A percentile compares a stretch with the other conserved stretches of the same genome.
Evolutionary conservation across 2,113 vertebrate genomes (phyloP).

Genomic region (Oostethus manadensis): DNA sequence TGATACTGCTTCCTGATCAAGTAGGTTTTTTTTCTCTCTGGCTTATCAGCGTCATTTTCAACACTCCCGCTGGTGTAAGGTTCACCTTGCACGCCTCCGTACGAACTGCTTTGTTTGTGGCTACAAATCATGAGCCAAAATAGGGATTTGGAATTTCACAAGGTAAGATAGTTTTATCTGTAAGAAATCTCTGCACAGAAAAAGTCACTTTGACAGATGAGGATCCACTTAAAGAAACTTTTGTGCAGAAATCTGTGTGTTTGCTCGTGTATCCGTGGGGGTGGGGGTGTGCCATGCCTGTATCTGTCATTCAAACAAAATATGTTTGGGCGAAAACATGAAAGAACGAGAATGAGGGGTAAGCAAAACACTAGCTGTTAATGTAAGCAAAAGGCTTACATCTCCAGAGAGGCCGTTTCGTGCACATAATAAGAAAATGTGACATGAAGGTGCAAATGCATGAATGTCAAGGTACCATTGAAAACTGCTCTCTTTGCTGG

Average conservation of each 20-base stretch:
- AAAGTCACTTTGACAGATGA: background rate
- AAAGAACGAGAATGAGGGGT: slow-evolving; percentile 12
- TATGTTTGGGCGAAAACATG: slow-evolving; percentile 10
- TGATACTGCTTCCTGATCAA: background rate
- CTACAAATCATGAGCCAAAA: background rate
- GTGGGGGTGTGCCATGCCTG: background rate
- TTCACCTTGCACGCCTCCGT: slow-evolving; percentile 19
- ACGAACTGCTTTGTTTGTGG: slow-evolving; percentile 1
- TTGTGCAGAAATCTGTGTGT: too few relatives aligned
- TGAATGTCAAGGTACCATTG: background rate
- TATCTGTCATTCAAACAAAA: background rate
- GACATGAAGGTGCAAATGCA: too few relatives aligned
- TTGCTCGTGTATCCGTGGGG: too few relatives aligned
- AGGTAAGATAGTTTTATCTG: slow-evolving; percentile 38
- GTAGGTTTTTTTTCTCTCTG: background rate
- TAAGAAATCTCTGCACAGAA: background rate
- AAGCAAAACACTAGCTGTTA: background rate
- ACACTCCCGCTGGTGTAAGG: slow-evolving; percentile 1
- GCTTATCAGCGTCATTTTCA: slow-evolving; percentile 45
- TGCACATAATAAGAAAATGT: background rate
- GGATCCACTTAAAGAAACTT: background rate
- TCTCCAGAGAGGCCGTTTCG: slow-evolving; percentile 16
- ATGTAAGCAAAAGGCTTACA: slow-evolving; percentile 14
- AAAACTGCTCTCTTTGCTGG: background rate
- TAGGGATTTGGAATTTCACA: background rate